Percentiles rank a stretch among this genome's conserved stretches.
Evolutionary conservation across 2,113 vertebrate species (phyloP).

Genomic region (Peucedramus taeniatus): DNA sequence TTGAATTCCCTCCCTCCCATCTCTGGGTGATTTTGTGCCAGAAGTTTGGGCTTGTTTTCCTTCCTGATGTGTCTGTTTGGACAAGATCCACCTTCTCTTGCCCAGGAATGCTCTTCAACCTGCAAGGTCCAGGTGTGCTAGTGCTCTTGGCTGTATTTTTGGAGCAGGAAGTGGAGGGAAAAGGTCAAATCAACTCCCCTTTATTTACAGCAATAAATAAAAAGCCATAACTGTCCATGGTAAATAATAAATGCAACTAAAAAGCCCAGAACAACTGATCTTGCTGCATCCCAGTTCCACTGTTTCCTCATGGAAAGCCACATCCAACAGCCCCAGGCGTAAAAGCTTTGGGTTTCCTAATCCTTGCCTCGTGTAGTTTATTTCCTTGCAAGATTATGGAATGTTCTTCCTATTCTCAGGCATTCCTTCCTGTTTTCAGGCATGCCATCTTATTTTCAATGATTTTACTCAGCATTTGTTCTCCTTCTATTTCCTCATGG

Average conservation of each 20-base stretch:
- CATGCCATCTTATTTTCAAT: background rate
- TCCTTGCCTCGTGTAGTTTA: background rate
- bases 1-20: accelerated
- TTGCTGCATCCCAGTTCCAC: background rate
- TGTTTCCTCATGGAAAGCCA: background rate
- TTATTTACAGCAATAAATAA: background rate
- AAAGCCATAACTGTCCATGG: background rate
- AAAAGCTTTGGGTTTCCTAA: background rate
- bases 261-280: background rate
- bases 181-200: background rate
- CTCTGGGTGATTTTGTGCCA: background rate
- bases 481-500: accelerated
- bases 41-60: background rate
- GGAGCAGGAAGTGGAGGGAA: background rate
- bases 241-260: background rate
- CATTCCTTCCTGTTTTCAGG: background rate
- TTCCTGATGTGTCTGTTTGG: background rate
- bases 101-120: background rate
- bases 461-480: background rate
- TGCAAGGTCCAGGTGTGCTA: background rate
- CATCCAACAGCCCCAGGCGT: background rate
- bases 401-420: background rate
- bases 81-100: background rate
- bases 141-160: accelerated
- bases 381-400: background rate